Percentiles rank a stretch among this genome's conserved stretches.
Evolutionary conservation across 2,113 vertebrate genomes (phyloP).

Genomic region (Dinomys branickii): DNA sequence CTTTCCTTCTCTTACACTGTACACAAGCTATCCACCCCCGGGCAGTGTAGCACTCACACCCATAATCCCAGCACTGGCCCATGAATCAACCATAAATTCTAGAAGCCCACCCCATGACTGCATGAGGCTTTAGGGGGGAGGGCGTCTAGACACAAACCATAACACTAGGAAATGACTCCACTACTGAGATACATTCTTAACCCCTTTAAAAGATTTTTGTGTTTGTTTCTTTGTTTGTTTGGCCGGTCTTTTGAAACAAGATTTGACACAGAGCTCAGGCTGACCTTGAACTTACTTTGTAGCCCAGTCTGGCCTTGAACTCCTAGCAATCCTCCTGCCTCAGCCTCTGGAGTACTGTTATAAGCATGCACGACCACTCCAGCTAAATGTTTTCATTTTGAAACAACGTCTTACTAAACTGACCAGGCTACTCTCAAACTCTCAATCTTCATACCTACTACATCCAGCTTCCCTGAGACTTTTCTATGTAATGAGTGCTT

Average conservation of each 20-base stretch:
- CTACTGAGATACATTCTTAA: neutral
- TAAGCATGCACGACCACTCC: neutral
- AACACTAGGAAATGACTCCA: too few species aligned
- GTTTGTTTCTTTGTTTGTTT: too few species aligned
- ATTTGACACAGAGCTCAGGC: neutral
- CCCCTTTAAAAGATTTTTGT: neutral
- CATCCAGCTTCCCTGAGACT: neutral
- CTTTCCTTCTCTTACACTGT: too few species aligned
- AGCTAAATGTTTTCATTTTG: neutral
- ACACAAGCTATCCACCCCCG: too few species aligned
- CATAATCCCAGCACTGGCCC: too few species aligned
- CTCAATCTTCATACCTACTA: neutral
- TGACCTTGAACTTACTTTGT: neutral
- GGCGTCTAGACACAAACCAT: too few species aligned
- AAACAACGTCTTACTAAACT: neutral
- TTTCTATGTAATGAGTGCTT: neutral
- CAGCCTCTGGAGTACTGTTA: neutral
- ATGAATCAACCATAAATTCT: too few species aligned
- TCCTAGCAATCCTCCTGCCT: neutral
- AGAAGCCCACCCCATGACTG: too few species aligned
- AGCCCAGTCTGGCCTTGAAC: neutral
- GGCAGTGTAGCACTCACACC: too few species aligned
- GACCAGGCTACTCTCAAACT: neutral
- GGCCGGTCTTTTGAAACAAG: neutral
- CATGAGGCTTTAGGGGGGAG: too few species aligned